Conservation (phyloP, 2,797 vertebrate genomes). For the Poliocrania exsul region DNA sequence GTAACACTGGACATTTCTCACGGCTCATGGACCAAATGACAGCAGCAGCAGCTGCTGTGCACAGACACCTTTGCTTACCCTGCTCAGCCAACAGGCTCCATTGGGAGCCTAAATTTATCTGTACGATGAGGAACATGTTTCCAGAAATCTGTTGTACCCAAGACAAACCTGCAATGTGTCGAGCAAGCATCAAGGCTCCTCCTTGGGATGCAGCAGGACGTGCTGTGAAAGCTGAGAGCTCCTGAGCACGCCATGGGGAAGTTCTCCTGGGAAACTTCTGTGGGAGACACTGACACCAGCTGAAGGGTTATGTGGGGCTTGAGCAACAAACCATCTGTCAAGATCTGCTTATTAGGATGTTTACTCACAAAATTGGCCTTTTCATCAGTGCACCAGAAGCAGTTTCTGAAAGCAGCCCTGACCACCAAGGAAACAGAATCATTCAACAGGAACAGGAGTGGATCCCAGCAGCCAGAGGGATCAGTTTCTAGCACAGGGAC, state of each 20-base stretch:
- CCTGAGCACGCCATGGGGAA: rapidly evolving
- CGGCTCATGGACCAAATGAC: background rate
- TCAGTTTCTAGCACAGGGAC: background rate
- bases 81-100: background rate
- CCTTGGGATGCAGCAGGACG: background rate
- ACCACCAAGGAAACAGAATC: background rate
- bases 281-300: background rate
- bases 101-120: background rate
- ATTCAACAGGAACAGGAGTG: background rate
- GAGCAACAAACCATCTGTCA: slow-evolving; percentile 45
- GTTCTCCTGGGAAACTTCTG: slow-evolving; percentile 24
- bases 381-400: background rate
- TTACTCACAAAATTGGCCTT: slow-evolving; percentile 35
- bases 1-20: background rate
- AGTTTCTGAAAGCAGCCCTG: slow-evolving; percentile 1
- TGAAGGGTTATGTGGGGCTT: background rate
- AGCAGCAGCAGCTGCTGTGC: background rate
- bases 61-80: background rate
- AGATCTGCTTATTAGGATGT: slow-evolving; percentile 28
- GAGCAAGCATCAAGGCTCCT: background rate
- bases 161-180: background rate
- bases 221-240: background rate
- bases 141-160: background rate
- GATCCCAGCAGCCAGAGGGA: background rate
- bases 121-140: rapidly evolving